Evolutionary conservation across 2,888 invertebrate genomes (phyloP), one percentile per base, ranked within the genome.

Genomic region (Drosophila barbarae): DNA sequence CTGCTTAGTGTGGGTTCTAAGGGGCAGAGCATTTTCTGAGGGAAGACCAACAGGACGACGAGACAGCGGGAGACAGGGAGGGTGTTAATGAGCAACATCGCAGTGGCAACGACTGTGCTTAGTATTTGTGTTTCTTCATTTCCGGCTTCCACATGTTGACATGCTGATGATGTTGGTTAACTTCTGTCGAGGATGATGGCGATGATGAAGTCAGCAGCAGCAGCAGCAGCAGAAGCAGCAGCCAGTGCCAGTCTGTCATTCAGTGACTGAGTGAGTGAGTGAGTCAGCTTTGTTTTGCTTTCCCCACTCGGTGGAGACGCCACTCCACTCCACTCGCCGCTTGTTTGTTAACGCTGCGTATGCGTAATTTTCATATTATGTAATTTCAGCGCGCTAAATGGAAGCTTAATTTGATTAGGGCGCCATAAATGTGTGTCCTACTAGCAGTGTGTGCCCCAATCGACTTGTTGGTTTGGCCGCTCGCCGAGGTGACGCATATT

Each of bases 361-460:
- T 81, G 83, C 86, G 85, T 84, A 82, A 84, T 82, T 82, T 86
- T 72, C 69, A 73, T 76, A 81, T 85, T 85, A 85, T 85, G 72
- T 77, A 80, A 79, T 85, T 85, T 75, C 41, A 63, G 74, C 79
- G 78, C 76, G 70, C 82, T 82, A 76, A 81, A 86, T 82, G 77
- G 67, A 70, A 75, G 68, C 85, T 73, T 81, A 81, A 81, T 86
- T 81, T 81, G 77, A 81, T 80, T 84, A 82, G 74, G 68, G 65
- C 85, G 65, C 71, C 82, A 73, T 84, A 82, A 78, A 73, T 76
- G 76, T 76, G 76, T 63, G 47, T 60, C 59, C 59, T 32, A 30
- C 30, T 32, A 18, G 64, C 58, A 56, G 46, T 38, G 56, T 56
- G 44, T 46, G 69, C 28, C 69, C 68, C 69, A 41, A 57, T 39